A percentile compares a stretch with the other conserved stretches of the same genome.
Evolutionary conservation across 2,797 vertebrate species (phyloP).

Genomic region (Siniperca undulata): DNA sequence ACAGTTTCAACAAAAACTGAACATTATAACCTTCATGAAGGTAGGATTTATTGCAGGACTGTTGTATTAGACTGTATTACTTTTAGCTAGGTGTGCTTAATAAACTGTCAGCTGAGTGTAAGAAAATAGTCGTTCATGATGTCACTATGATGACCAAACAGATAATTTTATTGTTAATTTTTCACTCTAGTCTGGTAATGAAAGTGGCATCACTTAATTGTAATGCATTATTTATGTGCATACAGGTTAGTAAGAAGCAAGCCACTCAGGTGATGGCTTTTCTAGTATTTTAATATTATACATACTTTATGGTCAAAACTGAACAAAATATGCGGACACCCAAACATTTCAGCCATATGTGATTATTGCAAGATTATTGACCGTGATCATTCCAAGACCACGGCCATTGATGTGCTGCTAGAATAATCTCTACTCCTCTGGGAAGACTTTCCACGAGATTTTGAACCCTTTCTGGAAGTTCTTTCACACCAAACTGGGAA

Average conservation of each 20-base stretch:
- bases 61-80: too few species aligned
- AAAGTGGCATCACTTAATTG: too few species aligned
- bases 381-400: not conserved
- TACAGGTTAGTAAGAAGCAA: not conserved
- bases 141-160: too few species aligned
- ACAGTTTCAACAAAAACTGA: too few species aligned
- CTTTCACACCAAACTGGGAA: not conserved
- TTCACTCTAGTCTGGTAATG: too few species aligned
- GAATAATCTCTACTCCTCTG: not conserved
- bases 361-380: not conserved
- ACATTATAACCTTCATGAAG: too few species aligned
- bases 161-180: too few species aligned
- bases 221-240: too few species aligned
- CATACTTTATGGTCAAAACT: not conserved
- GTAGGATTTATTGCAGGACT: too few species aligned
- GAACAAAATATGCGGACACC: not conserved
- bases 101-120: too few species aligned
- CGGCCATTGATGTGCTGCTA: not conserved
- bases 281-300: not conserved
- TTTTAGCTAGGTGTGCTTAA: too few species aligned
- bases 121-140: too few species aligned
- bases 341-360: not conserved
- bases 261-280: not conserved
- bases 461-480: not conserved
- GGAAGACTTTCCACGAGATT: not conserved